Conservation (phyloP, 2,888 invertebrate genomes). For the Rotaria macrura region DNA sequence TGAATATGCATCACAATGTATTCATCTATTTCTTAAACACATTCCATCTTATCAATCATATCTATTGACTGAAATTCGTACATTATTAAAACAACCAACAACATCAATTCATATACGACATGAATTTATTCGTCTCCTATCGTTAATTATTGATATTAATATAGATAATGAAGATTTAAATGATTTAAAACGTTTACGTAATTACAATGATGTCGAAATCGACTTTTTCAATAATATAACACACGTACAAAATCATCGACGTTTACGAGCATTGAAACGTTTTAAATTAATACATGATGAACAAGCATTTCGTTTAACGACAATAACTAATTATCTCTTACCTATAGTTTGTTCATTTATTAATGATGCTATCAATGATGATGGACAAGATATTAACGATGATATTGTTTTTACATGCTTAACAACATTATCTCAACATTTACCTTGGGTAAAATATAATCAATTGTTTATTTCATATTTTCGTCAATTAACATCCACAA, state of each 20-base stretch:
- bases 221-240: constrained; percentile 88
- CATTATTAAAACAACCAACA: neutral
- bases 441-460: constrained; percentile 8
- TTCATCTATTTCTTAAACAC: neutral
- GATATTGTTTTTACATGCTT: neutral
- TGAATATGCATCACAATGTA: neutral
- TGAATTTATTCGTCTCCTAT: neutral
- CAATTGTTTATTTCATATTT: neutral
- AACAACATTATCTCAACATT: neutral
- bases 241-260: constrained; percentile 71
- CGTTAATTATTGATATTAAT: neutral
- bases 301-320: neutral
- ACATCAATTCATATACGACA: neutral
- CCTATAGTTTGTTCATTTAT: constrained; percentile 18
- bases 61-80: neutral
- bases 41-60: neutral
- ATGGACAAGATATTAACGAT: neutral
- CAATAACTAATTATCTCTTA: neutral
- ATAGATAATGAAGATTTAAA: neutral
- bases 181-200: constrained; percentile 13
- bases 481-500: neutral
- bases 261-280: constrained; percentile 68
- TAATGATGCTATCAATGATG: neutral
- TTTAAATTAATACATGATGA: constrained; percentile 38
- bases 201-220: constrained; percentile 62